These are phyloP conservation scores for Nothocercus julius DNA, from an alignment of 2,113 vertebrate genomes.

Conservation along the genomic window DNA sequence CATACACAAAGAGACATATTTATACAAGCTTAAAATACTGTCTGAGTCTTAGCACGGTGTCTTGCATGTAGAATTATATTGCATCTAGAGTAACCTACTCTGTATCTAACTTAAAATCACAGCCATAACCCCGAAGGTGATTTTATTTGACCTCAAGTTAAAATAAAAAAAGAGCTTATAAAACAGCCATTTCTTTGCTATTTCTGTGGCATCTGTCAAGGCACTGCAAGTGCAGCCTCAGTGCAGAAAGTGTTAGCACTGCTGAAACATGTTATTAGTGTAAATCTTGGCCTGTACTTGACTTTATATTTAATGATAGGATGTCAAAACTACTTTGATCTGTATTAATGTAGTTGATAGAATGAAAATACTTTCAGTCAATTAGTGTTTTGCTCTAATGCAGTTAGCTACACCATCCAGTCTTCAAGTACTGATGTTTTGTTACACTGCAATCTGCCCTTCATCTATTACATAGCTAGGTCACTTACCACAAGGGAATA, in stretches of 20 bases:
- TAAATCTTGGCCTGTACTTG: constrained; percentile 2
- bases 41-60: background rate
- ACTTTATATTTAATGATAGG: constrained; percentile 22
- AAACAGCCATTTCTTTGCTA: constrained; percentile 9
- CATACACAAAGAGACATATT: background rate
- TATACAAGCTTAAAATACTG: background rate
- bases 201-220: background rate
- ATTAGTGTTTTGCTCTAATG: background rate
- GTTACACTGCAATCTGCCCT: background rate
- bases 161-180: background rate
- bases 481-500: constrained; percentile 92
- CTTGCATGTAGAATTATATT: background rate
- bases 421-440: background rate
- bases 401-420: background rate
- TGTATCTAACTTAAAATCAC: constrained; percentile 4
- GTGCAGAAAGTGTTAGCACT: background rate
- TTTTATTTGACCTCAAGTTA: constrained; percentile 19
- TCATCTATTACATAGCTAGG: background rate
- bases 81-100: background rate
- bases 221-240: background rate
- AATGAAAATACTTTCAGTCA: constrained; percentile 24
- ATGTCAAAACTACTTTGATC: constrained; percentile 21
- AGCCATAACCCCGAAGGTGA: background rate
- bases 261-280: constrained; percentile 28
- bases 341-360: background rate